Evolutionary conservation across 2,797 vertebrate genomes (phyloP), one percentile per base, ranked within the genome.

Genomic region (Pelochelys cantorii): DNA sequence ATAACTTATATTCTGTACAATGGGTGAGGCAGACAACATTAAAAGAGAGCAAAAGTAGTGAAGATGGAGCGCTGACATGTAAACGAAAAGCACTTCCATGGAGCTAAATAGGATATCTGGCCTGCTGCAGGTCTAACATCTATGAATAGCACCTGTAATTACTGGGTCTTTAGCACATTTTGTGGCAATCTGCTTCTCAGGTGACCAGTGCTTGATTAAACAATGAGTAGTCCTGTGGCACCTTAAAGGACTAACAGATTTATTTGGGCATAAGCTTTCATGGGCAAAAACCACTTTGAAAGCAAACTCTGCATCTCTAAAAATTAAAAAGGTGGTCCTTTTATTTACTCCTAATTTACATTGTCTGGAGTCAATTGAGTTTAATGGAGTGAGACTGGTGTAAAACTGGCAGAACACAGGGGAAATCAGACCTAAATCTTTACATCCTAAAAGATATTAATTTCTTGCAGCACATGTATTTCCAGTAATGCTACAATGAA

Each of bases 1-100:
- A 5, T 68, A 5, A 60, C 23, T 60, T 29, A 13, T 60, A 34
- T 54, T 20, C 11, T 0, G 0, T 78, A 34, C 48, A 0, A 2
- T 48, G 54, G 3, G 42, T 68, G n/a, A 31, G 31, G 23, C 34
- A 81, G 31, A 0, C 0, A n/a, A 11, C 31, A 56, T 34, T 48
- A 23, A 75, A 34, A 90, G 56, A 52, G 17, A 87, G 55, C 2
- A 65, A 23, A 48, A 0, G 8, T 8, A 0, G 37, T 52, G 52
- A 52, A 83, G 60, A 65, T 81, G 15, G 18, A 6, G 27, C 3
- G 1, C 11, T 5, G 23, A 10, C 27, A 2, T 0, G 0, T 17
- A 53, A 83, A 7, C 11, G 15, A 88, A 86, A 92, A 74, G 53
- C 80, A 86, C 0, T 74, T 34, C 20, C 11, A 37, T 11, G 0